Evolutionary conservation across 1,140 invertebrate species (phyloP).

Genomic region (Drosophila ficusphila): DNA sequence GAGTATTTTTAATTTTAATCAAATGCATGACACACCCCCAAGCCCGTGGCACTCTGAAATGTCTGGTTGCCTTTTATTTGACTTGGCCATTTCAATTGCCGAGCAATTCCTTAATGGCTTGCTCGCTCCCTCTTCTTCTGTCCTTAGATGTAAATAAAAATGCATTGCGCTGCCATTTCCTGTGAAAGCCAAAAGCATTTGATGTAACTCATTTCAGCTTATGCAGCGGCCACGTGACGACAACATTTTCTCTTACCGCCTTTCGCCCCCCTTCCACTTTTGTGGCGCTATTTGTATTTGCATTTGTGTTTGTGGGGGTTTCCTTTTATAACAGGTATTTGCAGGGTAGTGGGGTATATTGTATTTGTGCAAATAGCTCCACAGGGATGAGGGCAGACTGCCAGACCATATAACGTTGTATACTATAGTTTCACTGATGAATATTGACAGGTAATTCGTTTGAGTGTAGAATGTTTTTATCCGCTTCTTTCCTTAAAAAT

Average conservation of each 20-base stretch:
- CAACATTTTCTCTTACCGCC: conserved; percentile 12
- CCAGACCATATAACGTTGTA: not conserved
- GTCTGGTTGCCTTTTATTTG: conserved; percentile 44
- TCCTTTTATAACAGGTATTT: conserved; percentile 19
- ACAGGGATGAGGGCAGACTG: not conserved
- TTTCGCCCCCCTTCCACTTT: not conserved
- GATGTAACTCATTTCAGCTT: conserved; percentile 74
- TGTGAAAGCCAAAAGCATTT: conserved; percentile 77
- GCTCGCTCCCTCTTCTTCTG: conserved; percentile 1
- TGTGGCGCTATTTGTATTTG: conserved; percentile 41
- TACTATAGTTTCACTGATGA: not conserved
- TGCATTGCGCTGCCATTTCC: conserved; percentile 73
- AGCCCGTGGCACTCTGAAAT: not conserved
- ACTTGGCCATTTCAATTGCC: conserved; percentile 71
- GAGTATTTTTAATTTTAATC: conserved; percentile 70
- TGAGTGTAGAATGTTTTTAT: too few relatives aligned
- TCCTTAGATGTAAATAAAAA: conserved; percentile 73
- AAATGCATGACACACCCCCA: conserved; percentile 57
- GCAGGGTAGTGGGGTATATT: not conserved
- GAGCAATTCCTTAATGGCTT: conserved; percentile 80
- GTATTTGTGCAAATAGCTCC: not conserved
- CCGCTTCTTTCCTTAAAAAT: too few relatives aligned
- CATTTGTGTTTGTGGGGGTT: conserved; percentile 18
- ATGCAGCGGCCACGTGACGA: conserved; percentile 63
- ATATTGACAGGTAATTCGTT: too few relatives aligned